phyloP scores from a whole-genome alignment of 2,888 invertebrate genomes.

The Imbricaverruca yamaguchii region DNA sequence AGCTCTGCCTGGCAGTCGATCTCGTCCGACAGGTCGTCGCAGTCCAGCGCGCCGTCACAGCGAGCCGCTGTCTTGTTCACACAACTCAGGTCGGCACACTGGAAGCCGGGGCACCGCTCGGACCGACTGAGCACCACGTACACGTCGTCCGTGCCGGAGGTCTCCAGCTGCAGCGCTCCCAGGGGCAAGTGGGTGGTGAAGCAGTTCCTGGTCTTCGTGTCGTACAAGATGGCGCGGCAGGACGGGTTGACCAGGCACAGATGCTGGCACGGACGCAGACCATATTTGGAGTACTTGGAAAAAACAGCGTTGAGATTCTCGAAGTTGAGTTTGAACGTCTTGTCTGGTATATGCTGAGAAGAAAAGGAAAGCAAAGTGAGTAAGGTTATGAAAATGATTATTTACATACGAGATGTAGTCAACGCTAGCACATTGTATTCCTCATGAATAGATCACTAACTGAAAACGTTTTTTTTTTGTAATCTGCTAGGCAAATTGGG shows the following conservation, averaged over 20 bases:
- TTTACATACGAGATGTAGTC: too few species aligned
- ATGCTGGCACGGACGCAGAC: neutral
- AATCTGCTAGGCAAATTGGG: too few species aligned
- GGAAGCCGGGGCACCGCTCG: neutral
- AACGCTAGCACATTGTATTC: too few species aligned
- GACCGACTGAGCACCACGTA: neutral
- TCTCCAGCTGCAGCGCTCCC: neutral
- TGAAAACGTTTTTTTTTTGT: too few species aligned
- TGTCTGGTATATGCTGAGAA: too few species aligned
- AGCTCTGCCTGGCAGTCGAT: neutral
- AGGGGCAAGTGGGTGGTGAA: neutral
- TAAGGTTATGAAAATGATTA: too few species aligned
- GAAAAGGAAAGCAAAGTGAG: too few species aligned
- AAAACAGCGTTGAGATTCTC: too few species aligned
- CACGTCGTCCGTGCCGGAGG: neutral
- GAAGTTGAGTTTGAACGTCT: too few species aligned
- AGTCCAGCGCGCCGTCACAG: neutral
- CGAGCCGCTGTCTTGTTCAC: neutral
- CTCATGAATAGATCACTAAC: too few species aligned
- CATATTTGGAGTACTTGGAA: neutral
- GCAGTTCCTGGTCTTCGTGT: neutral
- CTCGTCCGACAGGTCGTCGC: constrained; percentile 12
- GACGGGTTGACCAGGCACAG: neutral
- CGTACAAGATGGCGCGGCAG: neutral
- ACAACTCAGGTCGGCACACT: neutral